Conservation (phyloP, 2,113 vertebrate genomes). For the Canis aureus region DNA sequence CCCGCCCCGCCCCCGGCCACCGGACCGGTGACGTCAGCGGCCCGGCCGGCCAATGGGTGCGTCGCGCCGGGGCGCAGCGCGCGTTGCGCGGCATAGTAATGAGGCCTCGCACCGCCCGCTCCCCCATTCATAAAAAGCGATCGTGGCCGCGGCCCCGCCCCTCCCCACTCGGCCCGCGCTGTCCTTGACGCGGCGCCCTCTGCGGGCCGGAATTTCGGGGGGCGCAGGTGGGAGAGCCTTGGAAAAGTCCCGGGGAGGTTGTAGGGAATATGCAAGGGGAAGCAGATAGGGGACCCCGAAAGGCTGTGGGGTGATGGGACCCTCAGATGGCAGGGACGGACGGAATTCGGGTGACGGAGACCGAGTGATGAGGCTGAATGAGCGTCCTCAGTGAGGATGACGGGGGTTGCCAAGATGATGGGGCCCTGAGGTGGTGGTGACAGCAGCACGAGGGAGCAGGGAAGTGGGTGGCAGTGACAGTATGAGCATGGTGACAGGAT, state of each 20-base stretch:
- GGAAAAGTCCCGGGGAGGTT: neutral
- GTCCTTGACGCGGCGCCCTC: slow-evolving; percentile 82
- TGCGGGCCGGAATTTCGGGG: slow-evolving; percentile 30
- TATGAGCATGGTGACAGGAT: slow-evolving; percentile 51
- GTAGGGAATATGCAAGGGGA: neutral
- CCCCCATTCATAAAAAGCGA: slow-evolving; percentile 87
- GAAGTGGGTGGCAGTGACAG: slow-evolving; percentile 67
- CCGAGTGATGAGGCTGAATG: neutral
- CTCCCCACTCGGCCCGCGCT: neutral
- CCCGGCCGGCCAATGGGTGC: slow-evolving; percentile 76
- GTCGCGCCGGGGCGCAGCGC: slow-evolving; percentile 65
- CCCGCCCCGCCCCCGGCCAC: slow-evolving; percentile 76
- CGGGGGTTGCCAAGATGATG: neutral
- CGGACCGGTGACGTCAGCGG: slow-evolving; percentile 79
- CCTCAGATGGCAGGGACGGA: neutral
- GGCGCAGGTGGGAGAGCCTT: neutral
- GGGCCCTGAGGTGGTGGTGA: slow-evolving; percentile 52
- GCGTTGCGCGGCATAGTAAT: slow-evolving; percentile 80
- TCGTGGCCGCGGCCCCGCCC: slow-evolving; percentile 67
- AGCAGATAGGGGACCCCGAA: neutral
- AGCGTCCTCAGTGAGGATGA: slow-evolving; percentile 62
- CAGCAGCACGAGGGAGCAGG: slow-evolving; percentile 49
- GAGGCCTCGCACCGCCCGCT: slow-evolving; percentile 71
- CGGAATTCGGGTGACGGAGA: slow-evolving; percentile 24
- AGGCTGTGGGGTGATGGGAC: slow-evolving; percentile 37